phyloP scores from a whole-genome alignment of 1,140 invertebrate genomes.

The Euwallacea fornicatus region DNA sequence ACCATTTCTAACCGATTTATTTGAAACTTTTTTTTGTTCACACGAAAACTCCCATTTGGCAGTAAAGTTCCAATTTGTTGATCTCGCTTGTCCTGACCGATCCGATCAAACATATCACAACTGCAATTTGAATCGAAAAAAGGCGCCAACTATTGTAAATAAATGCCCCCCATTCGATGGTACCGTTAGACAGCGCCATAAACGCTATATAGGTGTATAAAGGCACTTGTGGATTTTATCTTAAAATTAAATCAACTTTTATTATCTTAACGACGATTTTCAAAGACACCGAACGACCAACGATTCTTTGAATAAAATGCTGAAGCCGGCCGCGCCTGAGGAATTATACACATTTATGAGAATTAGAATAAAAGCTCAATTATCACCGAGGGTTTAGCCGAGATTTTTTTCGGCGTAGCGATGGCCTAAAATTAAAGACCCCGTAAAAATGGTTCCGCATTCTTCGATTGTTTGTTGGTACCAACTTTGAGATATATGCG shows the following conservation, averaged over 20 bases:
- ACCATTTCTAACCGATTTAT: too few relatives aligned
- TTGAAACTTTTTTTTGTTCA: too few relatives aligned
- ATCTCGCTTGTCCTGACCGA: too few relatives aligned
- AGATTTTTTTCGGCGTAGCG: too few relatives aligned
- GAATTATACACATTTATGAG: constrained; percentile 14
- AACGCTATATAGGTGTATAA: constrained; percentile 3
- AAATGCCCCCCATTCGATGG: constrained; percentile 3
- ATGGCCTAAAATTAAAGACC: not conserved
- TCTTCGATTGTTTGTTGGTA: too few relatives aligned
- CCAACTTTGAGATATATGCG: too few relatives aligned
- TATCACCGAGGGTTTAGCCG: too few relatives aligned
- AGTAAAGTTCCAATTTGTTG: too few relatives aligned
- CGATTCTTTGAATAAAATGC: constrained; percentile 4
- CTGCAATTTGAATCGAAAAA: not conserved
- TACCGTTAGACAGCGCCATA: constrained; percentile 14
- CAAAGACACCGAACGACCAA: constrained; percentile 13
- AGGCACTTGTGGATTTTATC: constrained; percentile 13
- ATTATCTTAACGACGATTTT: constrained; percentile 16
- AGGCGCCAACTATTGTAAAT: constrained; percentile 1
- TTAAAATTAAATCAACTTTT: constrained; percentile 17
- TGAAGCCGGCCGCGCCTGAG: not conserved
- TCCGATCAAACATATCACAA: too few relatives aligned
- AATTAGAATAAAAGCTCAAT: constrained; percentile 1
- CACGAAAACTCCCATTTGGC: too few relatives aligned
- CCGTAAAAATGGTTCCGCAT: too few relatives aligned